Percentiles rank a stretch among this genome's conserved stretches.
Conservation (phyloP, 2,113 vertebrate genomes). For the Mobula hypostoma region DNA sequence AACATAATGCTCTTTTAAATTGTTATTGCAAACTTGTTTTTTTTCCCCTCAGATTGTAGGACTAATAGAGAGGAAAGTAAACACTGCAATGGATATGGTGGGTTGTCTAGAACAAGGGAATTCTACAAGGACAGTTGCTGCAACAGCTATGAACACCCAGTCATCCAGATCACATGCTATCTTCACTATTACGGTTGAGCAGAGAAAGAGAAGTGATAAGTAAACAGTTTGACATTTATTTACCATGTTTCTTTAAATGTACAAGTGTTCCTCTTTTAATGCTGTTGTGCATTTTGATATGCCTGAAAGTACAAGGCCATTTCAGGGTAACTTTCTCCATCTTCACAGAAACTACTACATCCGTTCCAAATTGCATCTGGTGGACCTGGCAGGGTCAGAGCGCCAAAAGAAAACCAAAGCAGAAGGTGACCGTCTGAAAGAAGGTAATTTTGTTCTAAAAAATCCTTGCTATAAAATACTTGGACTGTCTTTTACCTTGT, state of each 20-base stretch:
- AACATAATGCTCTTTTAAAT: not conserved
- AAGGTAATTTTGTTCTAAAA: constrained; percentile 61
- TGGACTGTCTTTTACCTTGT: not conserved
- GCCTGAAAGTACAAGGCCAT: not conserved
- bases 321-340: constrained; percentile 46
- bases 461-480: not conserved
- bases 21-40: not conserved
- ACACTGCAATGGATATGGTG: constrained; percentile 69
- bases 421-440: constrained; percentile 87
- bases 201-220: constrained; percentile 75
- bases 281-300: not conserved
- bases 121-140: constrained; percentile 77
- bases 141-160: constrained; percentile 91
- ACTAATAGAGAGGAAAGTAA: constrained; percentile 73
- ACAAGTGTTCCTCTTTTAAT: not conserved
- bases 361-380: constrained; percentile 82
- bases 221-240: constrained; percentile 50
- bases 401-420: constrained; percentile 96
- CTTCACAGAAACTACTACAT: constrained; percentile 38
- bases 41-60: constrained; percentile 71
- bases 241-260: not conserved
- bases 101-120: constrained; percentile 85
- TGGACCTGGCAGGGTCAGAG: constrained; percentile 93
- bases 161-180: constrained; percentile 93
- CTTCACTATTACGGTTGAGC: constrained; percentile 86